These are phyloP conservation scores for Eulemur albifrons DNA, from an alignment of 2,797 vertebrate species.

Conservation along the genomic window DNA sequence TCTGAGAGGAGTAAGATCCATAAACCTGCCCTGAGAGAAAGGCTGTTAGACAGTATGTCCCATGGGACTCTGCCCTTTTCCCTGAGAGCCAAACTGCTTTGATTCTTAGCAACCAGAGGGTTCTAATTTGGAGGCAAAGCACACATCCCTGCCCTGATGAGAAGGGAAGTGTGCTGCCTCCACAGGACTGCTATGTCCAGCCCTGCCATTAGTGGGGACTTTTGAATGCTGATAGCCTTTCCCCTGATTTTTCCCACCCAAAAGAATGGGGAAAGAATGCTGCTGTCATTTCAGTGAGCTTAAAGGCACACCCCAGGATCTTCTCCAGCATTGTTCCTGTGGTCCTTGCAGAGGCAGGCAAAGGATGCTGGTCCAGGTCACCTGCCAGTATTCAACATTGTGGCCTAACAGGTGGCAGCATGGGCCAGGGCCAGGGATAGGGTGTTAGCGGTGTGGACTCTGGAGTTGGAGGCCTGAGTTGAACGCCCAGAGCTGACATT, in stretches of 20 bases:
- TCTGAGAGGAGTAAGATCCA: neutral
- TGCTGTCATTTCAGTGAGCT: neutral
- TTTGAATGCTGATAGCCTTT: neutral
- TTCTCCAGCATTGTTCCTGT: neutral
- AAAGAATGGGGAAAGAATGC: neutral
- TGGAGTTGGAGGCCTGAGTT: neutral
- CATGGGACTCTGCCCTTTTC: neutral
- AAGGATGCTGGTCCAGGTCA: neutral
- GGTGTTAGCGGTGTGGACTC: too few species aligned
- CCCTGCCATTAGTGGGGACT: accelerated
- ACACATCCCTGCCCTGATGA: neutral
- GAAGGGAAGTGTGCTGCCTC: too few species aligned
- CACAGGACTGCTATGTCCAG: neutral
- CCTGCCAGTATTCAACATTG: neutral
- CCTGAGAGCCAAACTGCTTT: neutral
- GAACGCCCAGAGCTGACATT: neutral
- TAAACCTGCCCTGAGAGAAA: neutral
- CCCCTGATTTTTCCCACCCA: neutral
- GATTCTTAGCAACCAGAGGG: neutral
- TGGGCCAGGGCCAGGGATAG: neutral
- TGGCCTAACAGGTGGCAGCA: neutral
- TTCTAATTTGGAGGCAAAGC: neutral
- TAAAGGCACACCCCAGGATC: neutral
- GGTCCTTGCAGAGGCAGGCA: neutral
- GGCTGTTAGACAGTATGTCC: neutral